phyloP scores from a whole-genome alignment of 2,797 vertebrate genomes.

The Tokudaia muenninki region DNA sequence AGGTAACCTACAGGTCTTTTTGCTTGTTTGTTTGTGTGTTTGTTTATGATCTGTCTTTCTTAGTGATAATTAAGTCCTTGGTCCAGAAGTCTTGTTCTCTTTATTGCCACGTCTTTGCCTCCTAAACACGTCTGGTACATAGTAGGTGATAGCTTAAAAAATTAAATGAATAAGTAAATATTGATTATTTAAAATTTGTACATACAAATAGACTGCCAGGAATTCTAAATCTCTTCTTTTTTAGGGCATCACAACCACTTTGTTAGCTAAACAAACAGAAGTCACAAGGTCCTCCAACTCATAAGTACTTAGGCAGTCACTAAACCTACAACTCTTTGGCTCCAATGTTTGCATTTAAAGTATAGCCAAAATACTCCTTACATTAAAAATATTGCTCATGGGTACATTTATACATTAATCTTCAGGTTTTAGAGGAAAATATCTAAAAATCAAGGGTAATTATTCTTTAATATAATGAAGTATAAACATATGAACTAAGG shows the following conservation, averaged over 20 bases:
- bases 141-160: not conserved
- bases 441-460: constrained; percentile 41
- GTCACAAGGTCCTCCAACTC: not conserved
- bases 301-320: not conserved
- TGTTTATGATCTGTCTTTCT: not conserved
- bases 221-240: not conserved
- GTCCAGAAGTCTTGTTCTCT: not conserved
- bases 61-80: not conserved
- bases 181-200: constrained; percentile 16
- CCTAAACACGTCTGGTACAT: not conserved
- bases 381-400: not conserved
- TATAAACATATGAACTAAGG: constrained; percentile 37
- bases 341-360: not conserved
- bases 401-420: constrained; percentile 48
- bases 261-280: constrained; percentile 82
- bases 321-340: not conserved
- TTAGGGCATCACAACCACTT: constrained; percentile 65
- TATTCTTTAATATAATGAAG: constrained; percentile 61
- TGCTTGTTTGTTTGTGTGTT: not conserved
- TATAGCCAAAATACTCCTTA: constrained; percentile 50
- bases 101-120: not conserved
- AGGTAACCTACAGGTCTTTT: not conserved
- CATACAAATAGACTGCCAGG: not conserved
- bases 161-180: not conserved
- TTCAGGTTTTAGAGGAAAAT: constrained; percentile 47